A percentile compares a stretch with the other conserved stretches of the same genome.
Conservation (phyloP, 2,888 invertebrate species). For the Drosophila kambysellisi region DNA sequence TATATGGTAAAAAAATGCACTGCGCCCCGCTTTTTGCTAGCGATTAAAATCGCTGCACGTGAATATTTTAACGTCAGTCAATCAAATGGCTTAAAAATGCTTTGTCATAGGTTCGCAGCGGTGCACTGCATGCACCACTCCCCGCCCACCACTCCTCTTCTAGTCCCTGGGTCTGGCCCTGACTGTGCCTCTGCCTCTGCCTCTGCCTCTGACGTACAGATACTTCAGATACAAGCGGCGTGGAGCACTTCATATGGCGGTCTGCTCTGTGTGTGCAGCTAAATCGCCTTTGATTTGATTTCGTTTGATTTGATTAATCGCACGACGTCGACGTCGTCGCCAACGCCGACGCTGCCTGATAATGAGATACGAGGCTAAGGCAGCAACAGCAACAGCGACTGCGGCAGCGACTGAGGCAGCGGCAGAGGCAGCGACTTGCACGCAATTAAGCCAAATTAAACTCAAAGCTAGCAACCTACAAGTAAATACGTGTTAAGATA, state of each 20-base stretch:
- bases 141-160: neutral
- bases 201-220: conserved; percentile 49
- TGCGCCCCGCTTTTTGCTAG: conserved; percentile 59
- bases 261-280: conserved; percentile 61
- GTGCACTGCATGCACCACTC: conserved; percentile 15
- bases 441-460: conserved; percentile 74
- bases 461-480: conserved; percentile 60
- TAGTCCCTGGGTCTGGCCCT: conserved; percentile 7
- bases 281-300: conserved; percentile 80
- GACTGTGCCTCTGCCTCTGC: conserved; percentile 1
- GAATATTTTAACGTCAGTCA: conserved; percentile 83
- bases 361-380: conserved; percentile 50
- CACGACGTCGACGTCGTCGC: conserved; percentile 53
- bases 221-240: conserved; percentile 35
- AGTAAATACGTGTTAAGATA: conserved; percentile 67
- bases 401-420: conserved; percentile 10
- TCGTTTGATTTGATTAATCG: conserved; percentile 80
- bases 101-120: conserved; percentile 73
- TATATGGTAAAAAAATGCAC: conserved; percentile 51
- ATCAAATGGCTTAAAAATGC: conserved; percentile 82
- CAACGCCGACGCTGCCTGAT: conserved; percentile 43
- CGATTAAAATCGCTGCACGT: conserved; percentile 77
- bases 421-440: conserved; percentile 61
- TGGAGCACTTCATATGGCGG: conserved; percentile 48
- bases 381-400: conserved; percentile 14